Conservation (phyloP, 2,797 vertebrate genomes). For the Malacoctenus gilli region DNA sequence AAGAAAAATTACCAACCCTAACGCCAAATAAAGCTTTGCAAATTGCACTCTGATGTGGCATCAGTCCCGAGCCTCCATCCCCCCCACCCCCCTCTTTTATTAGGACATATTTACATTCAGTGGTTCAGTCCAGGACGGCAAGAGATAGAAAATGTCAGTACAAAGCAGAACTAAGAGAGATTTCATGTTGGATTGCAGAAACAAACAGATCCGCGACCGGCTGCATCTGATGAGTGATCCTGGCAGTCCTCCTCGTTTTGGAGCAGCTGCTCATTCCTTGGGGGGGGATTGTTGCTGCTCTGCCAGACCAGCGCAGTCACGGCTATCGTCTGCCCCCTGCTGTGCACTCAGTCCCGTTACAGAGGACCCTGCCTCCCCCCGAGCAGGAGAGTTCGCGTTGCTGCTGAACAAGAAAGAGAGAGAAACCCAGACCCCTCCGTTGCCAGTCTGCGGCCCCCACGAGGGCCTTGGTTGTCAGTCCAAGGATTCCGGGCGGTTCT, state of each 20-base stretch:
- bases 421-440: conserved; percentile 39
- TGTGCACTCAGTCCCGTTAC: conserved; percentile 63
- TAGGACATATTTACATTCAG: conserved; percentile 80
- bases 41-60: conserved; percentile 76
- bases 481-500: conserved; percentile 10
- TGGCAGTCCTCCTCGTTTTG: conserved; percentile 30
- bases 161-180: conserved; percentile 56
- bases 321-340: conserved; percentile 68
- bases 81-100: conserved; percentile 13
- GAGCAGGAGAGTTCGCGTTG: conserved; percentile 44
- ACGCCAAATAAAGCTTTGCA: conserved; percentile 72
- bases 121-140: conserved; percentile 63
- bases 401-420: no score
- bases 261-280: conserved; percentile 43
- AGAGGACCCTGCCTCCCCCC: conserved; percentile 37
- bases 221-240: conserved; percentile 22
- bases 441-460: conserved; percentile 29
- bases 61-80: conserved; percentile 32
- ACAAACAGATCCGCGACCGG: conserved; percentile 27
- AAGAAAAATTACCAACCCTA: conserved; percentile 22
- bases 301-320: conserved; percentile 27
- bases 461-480: conserved; percentile 42
- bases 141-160: conserved; percentile 59
- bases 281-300: conserved; percentile 10
- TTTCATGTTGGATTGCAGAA: conserved; percentile 40